These are phyloP conservation scores for Erethizon dorsatum DNA, from an alignment of 2,797 vertebrate species.

Conservation along the genomic window DNA sequence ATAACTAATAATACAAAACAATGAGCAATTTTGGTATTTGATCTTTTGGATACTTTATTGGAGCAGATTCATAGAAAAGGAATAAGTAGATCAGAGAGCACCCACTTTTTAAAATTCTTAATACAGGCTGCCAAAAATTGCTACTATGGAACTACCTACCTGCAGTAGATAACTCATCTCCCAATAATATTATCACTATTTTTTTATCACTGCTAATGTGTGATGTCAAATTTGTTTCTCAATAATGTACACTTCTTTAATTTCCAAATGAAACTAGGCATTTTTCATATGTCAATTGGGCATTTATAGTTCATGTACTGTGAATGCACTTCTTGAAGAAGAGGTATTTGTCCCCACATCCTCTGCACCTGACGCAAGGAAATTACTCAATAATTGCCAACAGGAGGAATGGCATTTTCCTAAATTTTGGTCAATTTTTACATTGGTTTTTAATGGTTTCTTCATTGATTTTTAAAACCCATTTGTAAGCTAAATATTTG, in stretches of 20 bases:
- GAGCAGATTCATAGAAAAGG: background rate
- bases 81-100: constrained; percentile 21
- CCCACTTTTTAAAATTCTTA: constrained; percentile 13
- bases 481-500: background rate
- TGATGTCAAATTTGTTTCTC: constrained; percentile 1
- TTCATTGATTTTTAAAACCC: background rate
- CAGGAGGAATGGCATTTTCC: background rate
- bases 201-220: constrained; percentile 47
- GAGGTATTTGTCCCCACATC: background rate
- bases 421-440: background rate
- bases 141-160: background rate
- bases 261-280: background rate
- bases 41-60: constrained; percentile 14
- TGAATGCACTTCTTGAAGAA: background rate
- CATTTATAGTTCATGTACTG: constrained; percentile 21
- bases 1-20: background rate
- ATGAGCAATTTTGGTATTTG: background rate
- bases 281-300: background rate
- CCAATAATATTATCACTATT: background rate
- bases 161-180: background rate
- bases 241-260: background rate
- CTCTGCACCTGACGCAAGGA: background rate
- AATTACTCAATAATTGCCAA: background rate
- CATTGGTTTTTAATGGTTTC: constrained; percentile 26
- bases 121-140: background rate